phyloP scores from a whole-genome alignment of 1,140 invertebrate species.

The Caenorhabditis elegans region DNA sequence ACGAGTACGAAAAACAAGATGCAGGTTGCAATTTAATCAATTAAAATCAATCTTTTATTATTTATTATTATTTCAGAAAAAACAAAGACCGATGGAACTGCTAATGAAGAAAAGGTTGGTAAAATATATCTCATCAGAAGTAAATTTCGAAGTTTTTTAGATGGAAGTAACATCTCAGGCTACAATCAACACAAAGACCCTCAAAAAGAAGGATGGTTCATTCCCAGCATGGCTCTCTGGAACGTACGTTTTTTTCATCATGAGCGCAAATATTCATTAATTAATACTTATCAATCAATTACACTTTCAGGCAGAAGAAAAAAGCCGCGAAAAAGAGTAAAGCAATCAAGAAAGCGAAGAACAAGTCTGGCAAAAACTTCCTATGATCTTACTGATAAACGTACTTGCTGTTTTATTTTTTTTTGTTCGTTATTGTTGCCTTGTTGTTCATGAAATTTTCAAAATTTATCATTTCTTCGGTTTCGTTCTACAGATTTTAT shows the following conservation, averaged over 20 bases:
- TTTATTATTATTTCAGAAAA: not conserved
- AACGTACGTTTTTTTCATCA: not conserved
- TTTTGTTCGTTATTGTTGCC: not conserved
- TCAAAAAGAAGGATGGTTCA: slow-evolving; percentile 38
- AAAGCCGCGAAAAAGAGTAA: slow-evolving; percentile 19
- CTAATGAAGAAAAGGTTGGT: not conserved
- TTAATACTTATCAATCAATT: no score
- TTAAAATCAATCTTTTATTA: not conserved
- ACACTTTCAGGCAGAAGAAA: slow-evolving; percentile 11
- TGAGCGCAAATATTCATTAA: no score
- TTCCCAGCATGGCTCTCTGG: slow-evolving; percentile 37
- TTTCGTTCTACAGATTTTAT: no score
- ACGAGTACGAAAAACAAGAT: slow-evolving; percentile 14
- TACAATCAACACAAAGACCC: slow-evolving; percentile 39
- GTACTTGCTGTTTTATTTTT: not conserved
- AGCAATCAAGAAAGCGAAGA: not conserved
- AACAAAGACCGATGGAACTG: not conserved
- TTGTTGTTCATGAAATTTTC: not conserved
- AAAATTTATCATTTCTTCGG: not conserved
- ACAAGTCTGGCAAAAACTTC: not conserved
- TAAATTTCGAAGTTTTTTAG: not conserved
- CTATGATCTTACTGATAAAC: not conserved
- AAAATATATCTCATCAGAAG: no score
- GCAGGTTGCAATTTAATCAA: not conserved
- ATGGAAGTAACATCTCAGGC: slow-evolving; percentile 6